A percentile compares a stretch with the other conserved stretches of the same genome.
These are phyloP conservation scores for Camelus dromedarius DNA, from an alignment of 2,113 vertebrate genomes.

Conservation along the genomic window DNA sequence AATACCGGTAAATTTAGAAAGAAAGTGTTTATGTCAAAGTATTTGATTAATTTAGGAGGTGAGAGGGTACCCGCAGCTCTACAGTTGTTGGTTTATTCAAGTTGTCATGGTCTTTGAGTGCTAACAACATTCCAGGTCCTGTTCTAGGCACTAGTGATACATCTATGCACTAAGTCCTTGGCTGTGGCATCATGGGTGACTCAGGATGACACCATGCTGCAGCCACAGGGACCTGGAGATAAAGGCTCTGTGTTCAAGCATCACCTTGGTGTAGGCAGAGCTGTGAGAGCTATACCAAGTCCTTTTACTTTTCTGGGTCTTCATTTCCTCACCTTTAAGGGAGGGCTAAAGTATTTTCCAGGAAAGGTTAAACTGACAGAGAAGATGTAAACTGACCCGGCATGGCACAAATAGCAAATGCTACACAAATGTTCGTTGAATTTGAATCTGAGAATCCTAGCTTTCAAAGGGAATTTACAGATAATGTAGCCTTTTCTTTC, in stretches of 20 bases:
- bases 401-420: neutral
- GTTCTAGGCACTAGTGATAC: neutral
- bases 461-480: slow-evolving; percentile 34
- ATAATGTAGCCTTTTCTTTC: neutral
- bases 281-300: neutral
- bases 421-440: neutral
- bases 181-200: neutral
- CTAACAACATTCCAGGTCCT: neutral
- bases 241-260: neutral
- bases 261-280: neutral
- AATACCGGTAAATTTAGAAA: slow-evolving; percentile 7
- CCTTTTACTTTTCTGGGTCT: neutral
- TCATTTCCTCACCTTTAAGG: neutral
- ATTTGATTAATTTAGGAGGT: neutral
- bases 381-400: neutral
- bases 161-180: neutral
- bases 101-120: neutral
- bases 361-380: neutral
- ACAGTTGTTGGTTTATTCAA: neutral
- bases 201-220: accelerated
- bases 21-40: neutral
- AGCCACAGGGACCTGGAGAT: neutral
- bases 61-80: neutral
- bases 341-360: neutral
- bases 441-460: slow-evolving; percentile 9